A percentile compares a stretch with the other conserved stretches of the same genome.
phyloP scores from a whole-genome alignment of 2,888 invertebrate genomes.

The Formica aserva region DNA sequence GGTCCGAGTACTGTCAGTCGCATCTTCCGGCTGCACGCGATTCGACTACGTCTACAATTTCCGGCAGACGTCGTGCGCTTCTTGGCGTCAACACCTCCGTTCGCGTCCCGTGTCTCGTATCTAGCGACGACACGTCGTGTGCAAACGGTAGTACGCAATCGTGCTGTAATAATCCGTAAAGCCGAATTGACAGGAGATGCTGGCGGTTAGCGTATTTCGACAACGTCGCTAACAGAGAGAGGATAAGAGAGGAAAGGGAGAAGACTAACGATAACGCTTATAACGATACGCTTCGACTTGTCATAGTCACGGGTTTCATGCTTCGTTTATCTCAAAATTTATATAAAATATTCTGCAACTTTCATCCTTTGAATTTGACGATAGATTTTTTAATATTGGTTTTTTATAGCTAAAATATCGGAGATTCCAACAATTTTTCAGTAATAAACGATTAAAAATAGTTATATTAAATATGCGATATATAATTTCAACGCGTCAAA shows the following conservation, averaged over 20 bases:
- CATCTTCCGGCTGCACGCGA: conserved; percentile 81
- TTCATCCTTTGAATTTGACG: neutral
- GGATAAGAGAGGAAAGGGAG: neutral
- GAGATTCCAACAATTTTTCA: neutral
- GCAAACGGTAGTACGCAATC: conserved; percentile 72
- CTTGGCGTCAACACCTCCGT: conserved; percentile 56
- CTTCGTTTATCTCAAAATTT: neutral
- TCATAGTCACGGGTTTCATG: neutral
- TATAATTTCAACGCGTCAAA: neutral
- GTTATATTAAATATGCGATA: neutral
- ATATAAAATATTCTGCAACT: neutral
- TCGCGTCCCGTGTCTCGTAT: conserved; percentile 15
- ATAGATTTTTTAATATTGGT: neutral
- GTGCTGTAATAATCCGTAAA: conserved; percentile 69
- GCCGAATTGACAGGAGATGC: conserved; percentile 71
- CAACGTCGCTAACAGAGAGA: conserved; percentile 6
- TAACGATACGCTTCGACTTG: neutral
- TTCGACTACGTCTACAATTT: conserved; percentile 80
- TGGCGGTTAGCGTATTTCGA: conserved; percentile 25
- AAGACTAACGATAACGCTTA: neutral
- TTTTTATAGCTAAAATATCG: neutral
- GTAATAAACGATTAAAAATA: neutral
- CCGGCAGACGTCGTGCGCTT: conserved; percentile 75
- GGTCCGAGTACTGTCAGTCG: conserved; percentile 79
- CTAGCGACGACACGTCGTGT: conserved; percentile 60